Conservation (phyloP, 2,888 invertebrate species). For the Uloborus plumipes region DNA sequence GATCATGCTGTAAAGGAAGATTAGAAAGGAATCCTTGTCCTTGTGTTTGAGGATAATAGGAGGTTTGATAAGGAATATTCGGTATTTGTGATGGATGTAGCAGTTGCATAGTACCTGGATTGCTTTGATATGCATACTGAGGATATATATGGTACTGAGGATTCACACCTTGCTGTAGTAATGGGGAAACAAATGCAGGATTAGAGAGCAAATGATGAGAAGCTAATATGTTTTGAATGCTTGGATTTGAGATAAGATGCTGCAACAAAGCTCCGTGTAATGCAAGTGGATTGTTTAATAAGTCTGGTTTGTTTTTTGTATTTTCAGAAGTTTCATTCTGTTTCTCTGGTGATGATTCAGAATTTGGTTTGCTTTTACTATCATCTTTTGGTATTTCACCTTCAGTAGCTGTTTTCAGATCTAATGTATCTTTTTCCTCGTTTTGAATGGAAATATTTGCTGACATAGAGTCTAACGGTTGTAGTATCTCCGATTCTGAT, state of each 20-base stretch:
- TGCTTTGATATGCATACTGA: slow-evolving; percentile 34
- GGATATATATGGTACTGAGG: slow-evolving; percentile 38
- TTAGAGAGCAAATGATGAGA: slow-evolving; percentile 20
- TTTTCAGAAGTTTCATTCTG: too few relatives aligned
- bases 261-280: background rate
- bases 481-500: too few relatives aligned
- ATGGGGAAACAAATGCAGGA: slow-evolving; percentile 19
- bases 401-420: too few relatives aligned
- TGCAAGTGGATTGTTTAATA: too few relatives aligned
- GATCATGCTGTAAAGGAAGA: slow-evolving; percentile 3
- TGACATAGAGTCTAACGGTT: too few relatives aligned
- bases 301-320: too few relatives aligned
- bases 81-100: slow-evolving; percentile 25
- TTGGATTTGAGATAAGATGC: slow-evolving; percentile 19
- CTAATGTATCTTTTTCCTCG: too few relatives aligned
- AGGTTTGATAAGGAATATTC: slow-evolving; percentile 34
- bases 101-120: slow-evolving; percentile 7
- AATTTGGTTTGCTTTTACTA: too few relatives aligned
- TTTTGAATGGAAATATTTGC: too few relatives aligned
- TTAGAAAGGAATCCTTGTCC: slow-evolving; percentile 26
- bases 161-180: slow-evolving; percentile 33
- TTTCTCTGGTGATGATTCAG: too few relatives aligned
- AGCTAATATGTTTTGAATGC: slow-evolving; percentile 6
- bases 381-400: too few relatives aligned
- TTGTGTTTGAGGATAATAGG: slow-evolving; percentile 28